Evolutionary conservation across 2,888 invertebrate genomes (phyloP), one percentile per base, ranked within the genome.

Genomic region (Itoplectis maculator): DNA sequence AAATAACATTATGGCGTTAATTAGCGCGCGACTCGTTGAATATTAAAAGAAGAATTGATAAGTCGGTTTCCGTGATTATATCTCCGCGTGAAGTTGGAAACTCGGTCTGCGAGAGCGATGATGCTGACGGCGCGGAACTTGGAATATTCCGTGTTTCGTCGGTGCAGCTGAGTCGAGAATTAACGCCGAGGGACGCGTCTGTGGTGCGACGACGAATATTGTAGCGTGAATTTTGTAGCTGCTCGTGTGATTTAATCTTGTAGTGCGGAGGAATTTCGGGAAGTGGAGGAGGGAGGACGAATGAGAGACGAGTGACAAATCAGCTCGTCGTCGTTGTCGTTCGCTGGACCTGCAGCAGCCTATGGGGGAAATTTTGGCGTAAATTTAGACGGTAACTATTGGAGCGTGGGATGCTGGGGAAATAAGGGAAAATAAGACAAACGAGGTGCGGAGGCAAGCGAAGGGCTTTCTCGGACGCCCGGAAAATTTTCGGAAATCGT

Each of bases 371-470:
- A 75, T 66, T 82, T 79, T 82, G 79, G 82, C 79, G 65, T 79
- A 82, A 72, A 74, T 66, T 82, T 79, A 79, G 75, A 75, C 82
- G 75, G 74, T 82, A 75, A 82, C 69, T 79, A 82, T 82, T 66
- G 35, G 47, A 70, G 79, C 75, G 37, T 59, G 78, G 61, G 35
- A 63, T 37, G 29, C 29, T n/a, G n/a, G 15, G 9, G 20, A 59
- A 63, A 13, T 8, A 37, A 37, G 35, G 47, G 1, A 59, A 56
- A 65, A 63, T n/a, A 51, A 37, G 66, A 59, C 9, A 8, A 47
- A 66, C 69, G 79, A 63, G 51, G 40, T 18, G 49, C 35, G 2
- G 61, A 49, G 37, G n/a, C n/a, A 35, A 42, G 15, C 23, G 11
- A 6, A 13, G 77, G n/a, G n/a, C n/a, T 47, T 72, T 78, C 56